phyloP scores from a whole-genome alignment of 1,140 invertebrate genomes.

The Ceratoteleas bidentatus region DNA sequence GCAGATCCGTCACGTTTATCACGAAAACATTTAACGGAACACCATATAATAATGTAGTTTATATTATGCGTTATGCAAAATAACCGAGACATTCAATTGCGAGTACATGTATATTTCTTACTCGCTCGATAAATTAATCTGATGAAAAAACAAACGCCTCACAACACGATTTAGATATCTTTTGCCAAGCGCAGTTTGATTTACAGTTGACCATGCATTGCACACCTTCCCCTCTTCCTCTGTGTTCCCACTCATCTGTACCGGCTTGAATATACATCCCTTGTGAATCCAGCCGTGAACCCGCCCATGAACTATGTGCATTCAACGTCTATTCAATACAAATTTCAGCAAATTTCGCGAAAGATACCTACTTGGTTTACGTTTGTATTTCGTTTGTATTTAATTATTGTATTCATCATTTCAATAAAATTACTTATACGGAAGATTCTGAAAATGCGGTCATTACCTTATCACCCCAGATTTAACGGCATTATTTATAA shows the following conservation, averaged over 20 bases:
- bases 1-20: slow-evolving; percentile 25
- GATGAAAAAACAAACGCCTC: slow-evolving; percentile 58
- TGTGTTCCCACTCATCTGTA: slow-evolving; percentile 59
- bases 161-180: slow-evolving; percentile 57
- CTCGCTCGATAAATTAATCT: slow-evolving; percentile 54
- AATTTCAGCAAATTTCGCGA: slow-evolving; percentile 43
- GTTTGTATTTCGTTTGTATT: no score
- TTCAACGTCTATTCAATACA: slow-evolving; percentile 60
- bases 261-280: slow-evolving; percentile 64
- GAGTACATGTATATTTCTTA: slow-evolving; percentile 55
- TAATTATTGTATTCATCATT: no score
- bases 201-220: slow-evolving; percentile 66
- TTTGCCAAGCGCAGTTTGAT: slow-evolving; percentile 59
- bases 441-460: no score
- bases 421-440: no score
- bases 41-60: slow-evolving; percentile 25
- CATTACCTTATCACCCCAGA: no score
- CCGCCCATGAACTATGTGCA: slow-evolving; percentile 66
- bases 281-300: slow-evolving; percentile 68
- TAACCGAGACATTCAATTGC: slow-evolving; percentile 16
- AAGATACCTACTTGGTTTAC: no score
- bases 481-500: no score
- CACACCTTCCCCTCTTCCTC: slow-evolving; percentile 66
- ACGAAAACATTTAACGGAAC: slow-evolving; percentile 19
- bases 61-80: slow-evolving; percentile 38